phyloP scores from a whole-genome alignment of 2,888 invertebrate genomes.

The Ophion costatus region DNA sequence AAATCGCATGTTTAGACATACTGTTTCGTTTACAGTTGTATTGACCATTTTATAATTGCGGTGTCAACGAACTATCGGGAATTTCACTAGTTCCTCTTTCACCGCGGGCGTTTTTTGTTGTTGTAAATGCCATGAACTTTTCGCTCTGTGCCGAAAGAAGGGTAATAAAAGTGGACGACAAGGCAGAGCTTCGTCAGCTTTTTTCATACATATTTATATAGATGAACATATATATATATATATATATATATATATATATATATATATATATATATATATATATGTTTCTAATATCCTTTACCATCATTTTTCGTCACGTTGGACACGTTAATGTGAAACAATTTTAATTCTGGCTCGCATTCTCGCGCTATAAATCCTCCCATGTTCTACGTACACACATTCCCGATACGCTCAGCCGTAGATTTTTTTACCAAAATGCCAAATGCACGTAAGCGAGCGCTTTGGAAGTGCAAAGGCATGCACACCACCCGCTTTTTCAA shows the following conservation, averaged over 20 bases:
- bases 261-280: too few relatives aligned
- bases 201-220: too few relatives aligned
- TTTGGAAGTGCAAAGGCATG: slow-evolving; percentile 17
- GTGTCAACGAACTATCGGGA: too few relatives aligned
- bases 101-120: too few relatives aligned
- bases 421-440: slow-evolving; percentile 21
- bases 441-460: slow-evolving; percentile 19
- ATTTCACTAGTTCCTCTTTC: too few relatives aligned
- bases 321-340: neutral
- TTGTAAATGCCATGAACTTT: too few relatives aligned
- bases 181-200: too few relatives aligned
- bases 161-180: too few relatives aligned
- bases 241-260: neutral
- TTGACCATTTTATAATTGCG: too few relatives aligned
- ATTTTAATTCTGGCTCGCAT: neutral
- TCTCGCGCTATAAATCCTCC: neutral
- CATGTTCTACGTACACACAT: neutral
- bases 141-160: too few relatives aligned
- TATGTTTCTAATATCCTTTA: neutral
- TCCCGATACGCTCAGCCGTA: neutral
- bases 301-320: neutral
- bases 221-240: neutral
- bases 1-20: too few relatives aligned
- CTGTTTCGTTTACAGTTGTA: too few relatives aligned
- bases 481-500: slow-evolving; percentile 31